phyloP scores from a whole-genome alignment of 2,888 invertebrate species.

The Aleiodes alternator region DNA sequence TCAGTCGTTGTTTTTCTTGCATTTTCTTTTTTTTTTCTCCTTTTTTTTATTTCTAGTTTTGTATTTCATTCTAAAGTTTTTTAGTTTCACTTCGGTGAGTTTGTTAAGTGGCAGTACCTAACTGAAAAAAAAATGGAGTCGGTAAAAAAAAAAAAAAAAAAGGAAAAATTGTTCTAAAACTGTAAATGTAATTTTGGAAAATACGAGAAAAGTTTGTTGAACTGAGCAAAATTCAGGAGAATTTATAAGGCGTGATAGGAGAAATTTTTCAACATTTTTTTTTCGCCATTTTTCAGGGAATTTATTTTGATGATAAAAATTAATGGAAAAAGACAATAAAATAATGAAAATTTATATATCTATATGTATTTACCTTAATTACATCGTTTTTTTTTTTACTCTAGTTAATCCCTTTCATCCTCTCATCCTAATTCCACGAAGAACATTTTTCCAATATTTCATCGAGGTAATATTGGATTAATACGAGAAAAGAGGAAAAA shows the following conservation, averaged over 20 bases:
- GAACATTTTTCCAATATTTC: conserved; percentile 20
- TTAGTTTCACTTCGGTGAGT: conserved; percentile 10
- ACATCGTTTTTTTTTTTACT: background rate
- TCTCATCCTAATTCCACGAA: background rate
- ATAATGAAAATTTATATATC: too few species aligned
- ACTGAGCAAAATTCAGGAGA: background rate
- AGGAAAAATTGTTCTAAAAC: conserved; percentile 18
- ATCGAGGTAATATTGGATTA: conserved; percentile 23
- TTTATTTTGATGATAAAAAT: too few species aligned
- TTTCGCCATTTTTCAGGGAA: too few species aligned
- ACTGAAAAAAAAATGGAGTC: background rate
- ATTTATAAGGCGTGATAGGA: too few species aligned
- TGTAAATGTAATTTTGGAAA: conserved; percentile 29
- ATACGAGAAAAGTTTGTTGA: conserved; percentile 3
- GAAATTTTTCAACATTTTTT: too few species aligned
- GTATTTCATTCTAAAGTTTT: conserved; percentile 9
- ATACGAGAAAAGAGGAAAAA: background rate
- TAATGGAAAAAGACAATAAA: too few species aligned
- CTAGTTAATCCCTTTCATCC: background rate
- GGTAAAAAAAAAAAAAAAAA: background rate
- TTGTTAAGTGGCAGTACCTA: conserved; percentile 5
- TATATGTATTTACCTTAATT: background rate
- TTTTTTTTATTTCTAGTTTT: conserved; percentile 30
- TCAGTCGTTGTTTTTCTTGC: conserved; percentile 22
- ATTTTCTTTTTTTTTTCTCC: background rate